Conservation (phyloP, 2,888 invertebrate species). For the Myopa testacea region DNA sequence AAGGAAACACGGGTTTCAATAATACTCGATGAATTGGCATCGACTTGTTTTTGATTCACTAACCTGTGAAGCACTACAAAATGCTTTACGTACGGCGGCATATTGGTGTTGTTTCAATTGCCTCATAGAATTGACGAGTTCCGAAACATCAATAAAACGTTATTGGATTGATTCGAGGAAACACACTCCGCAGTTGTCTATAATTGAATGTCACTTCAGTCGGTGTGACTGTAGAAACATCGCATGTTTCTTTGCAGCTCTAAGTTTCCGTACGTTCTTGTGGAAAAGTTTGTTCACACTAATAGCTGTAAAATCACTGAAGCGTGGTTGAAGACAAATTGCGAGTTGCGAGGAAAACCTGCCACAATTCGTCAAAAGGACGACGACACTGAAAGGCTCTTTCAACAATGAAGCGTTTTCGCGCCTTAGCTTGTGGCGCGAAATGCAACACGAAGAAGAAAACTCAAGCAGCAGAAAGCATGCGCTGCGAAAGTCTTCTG, state of each 20-base stretch:
- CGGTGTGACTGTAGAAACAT: neutral
- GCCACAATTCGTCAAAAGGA: neutral
- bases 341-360: constrained; percentile 41
- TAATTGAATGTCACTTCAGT: no score
- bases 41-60: neutral
- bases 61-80: neutral
- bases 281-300: constrained; percentile 47
- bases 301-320: constrained; percentile 50
- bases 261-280: constrained; percentile 18
- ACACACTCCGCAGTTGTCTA: neutral
- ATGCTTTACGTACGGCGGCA: neutral
- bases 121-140: neutral
- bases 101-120: neutral
- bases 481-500: neutral
- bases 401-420: constrained; percentile 38
- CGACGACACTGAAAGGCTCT: constrained; percentile 22
- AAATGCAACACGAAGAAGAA: neutral
- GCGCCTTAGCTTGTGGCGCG: no score
- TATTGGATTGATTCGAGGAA: neutral
- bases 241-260: neutral
- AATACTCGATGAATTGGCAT: no score
- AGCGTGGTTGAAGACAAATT: constrained; percentile 29
- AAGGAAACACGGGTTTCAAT: no score
- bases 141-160: neutral
- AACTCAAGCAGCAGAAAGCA: neutral